Evolutionary conservation across 1,140 invertebrate genomes (phyloP).

Genomic region (Megalopta genalis): DNA sequence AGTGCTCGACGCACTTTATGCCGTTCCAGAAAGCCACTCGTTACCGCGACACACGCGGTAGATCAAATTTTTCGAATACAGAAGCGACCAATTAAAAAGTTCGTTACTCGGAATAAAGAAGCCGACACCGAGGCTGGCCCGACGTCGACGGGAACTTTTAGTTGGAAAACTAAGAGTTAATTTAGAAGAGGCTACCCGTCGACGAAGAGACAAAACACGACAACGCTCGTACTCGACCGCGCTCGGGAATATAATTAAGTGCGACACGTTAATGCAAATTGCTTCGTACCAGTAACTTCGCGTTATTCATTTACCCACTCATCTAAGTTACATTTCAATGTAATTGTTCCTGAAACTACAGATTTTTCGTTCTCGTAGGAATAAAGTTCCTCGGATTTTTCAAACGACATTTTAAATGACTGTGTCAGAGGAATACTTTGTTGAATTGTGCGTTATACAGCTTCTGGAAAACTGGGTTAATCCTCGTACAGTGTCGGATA

Average conservation of each 20-base stretch:
- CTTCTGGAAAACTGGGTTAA: too few species aligned
- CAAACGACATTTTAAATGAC: background rate
- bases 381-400: background rate
- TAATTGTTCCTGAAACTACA: background rate
- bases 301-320: background rate
- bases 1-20: background rate
- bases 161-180: constrained; percentile 18
- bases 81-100: constrained; percentile 39
- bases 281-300: background rate
- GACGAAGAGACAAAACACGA: constrained; percentile 7
- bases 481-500: too few species aligned
- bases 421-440: too few species aligned
- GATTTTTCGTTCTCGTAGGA: background rate
- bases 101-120: constrained; percentile 9
- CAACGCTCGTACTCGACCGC: constrained; percentile 1
- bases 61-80: constrained; percentile 24
- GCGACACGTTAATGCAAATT: constrained; percentile 23
- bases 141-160: background rate
- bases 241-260: constrained; percentile 16
- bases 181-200: background rate
- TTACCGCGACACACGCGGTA: background rate
- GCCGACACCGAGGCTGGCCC: background rate
- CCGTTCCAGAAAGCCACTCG: background rate
- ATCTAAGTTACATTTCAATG: background rate
- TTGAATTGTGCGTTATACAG: too few species aligned